A percentile compares a stretch with the other conserved stretches of the same genome.
phyloP scores from a whole-genome alignment of 2,888 invertebrate genomes.

The Drosophila buzzatii region DNA sequence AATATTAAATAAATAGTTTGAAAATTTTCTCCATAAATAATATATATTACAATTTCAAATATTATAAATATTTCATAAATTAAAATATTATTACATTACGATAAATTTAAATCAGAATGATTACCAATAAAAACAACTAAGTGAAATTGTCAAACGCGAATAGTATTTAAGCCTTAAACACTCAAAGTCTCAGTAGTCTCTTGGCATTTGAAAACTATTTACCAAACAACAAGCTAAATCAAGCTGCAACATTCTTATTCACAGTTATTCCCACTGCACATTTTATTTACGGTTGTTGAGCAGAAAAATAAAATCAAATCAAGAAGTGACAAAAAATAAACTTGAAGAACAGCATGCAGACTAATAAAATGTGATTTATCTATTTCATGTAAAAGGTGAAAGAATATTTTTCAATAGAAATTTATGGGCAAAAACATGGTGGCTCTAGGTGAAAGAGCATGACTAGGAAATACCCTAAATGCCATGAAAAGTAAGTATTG shows the following conservation, averaged over 20 bases:
- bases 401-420: conserved; percentile 2
- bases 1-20: too few species aligned
- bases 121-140: too few species aligned
- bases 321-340: not conserved
- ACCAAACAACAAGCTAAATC: not conserved
- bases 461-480: not conserved
- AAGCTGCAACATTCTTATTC: conserved; percentile 1
- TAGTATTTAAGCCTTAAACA: not conserved
- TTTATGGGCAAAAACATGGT: not conserved
- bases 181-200: not conserved
- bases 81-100: too few species aligned
- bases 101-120: too few species aligned
- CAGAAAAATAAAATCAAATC: conserved; percentile 3
- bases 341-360: not conserved
- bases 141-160: too few species aligned
- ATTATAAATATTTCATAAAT: too few species aligned
- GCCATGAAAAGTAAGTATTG: not conserved
- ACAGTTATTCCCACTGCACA: conserved; percentile 2
- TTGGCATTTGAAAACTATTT: not conserved
- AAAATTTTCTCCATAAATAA: too few species aligned
- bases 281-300: not conserved
- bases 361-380: conserved; percentile 9
- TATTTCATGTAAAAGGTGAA: not conserved
- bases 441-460: not conserved
- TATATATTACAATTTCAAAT: too few species aligned